Evolutionary conservation across 2,113 vertebrate species (phyloP).

Genomic region (Psittacula cyanocephala): DNA sequence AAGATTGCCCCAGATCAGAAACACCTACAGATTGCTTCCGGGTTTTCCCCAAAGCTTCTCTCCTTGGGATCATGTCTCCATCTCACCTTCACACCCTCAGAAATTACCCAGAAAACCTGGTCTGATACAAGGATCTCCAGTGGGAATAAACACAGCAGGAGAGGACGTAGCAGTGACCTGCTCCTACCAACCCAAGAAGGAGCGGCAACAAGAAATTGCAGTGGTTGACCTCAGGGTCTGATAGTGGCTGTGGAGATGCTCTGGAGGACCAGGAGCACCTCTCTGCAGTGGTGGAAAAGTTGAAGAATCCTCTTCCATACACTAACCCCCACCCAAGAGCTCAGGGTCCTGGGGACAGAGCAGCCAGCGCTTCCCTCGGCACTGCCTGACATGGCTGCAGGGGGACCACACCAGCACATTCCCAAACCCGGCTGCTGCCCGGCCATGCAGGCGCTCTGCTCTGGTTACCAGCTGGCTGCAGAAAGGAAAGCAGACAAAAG

Average conservation of each 20-base stretch:
- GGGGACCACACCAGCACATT: accelerated
- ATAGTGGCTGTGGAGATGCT: accelerated
- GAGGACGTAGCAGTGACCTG: background rate
- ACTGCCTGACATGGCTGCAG: background rate
- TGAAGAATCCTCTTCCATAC: background rate
- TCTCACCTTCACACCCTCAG: background rate
- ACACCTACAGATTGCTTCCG: background rate
- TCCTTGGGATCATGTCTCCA: background rate
- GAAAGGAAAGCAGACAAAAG: constrained; percentile 35
- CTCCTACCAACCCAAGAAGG: background rate
- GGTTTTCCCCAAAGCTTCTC: background rate
- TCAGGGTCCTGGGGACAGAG: background rate
- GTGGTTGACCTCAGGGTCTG: background rate
- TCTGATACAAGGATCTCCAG: background rate
- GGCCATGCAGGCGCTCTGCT: background rate
- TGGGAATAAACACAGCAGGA: background rate
- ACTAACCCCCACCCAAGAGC: background rate
- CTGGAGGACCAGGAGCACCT: background rate
- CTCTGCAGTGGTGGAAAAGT: background rate
- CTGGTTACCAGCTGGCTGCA: background rate
- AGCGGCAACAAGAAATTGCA: background rate
- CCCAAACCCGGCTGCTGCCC: background rate
- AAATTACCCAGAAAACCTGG: background rate
- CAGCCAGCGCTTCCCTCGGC: background rate
- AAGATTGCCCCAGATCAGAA: background rate